These are phyloP conservation scores for Scaptodrosophila lebanonensis DNA, from an alignment of 1,140 invertebrate species.

Conservation along the genomic window DNA sequence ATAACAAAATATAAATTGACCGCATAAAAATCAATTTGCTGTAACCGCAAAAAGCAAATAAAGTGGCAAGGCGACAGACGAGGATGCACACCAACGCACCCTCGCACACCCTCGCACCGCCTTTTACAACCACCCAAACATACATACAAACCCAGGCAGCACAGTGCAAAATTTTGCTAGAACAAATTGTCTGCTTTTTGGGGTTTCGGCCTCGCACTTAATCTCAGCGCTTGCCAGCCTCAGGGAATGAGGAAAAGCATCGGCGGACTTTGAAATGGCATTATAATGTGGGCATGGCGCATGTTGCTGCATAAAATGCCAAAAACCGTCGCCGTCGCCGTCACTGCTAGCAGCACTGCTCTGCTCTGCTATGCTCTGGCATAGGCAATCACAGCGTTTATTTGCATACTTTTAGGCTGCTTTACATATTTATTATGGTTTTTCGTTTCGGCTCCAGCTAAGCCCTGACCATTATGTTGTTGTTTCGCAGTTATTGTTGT, in stretches of 20 bases:
- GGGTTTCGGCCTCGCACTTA: neutral
- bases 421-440: constrained; percentile 53
- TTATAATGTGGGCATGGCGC: constrained; percentile 23
- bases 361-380: neutral
- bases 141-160: constrained; percentile 3
- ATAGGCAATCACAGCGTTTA: constrained; percentile 49
- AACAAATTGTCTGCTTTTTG: constrained; percentile 19
- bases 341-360: too few species aligned
- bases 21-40: constrained; percentile 71
- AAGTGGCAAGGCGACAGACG: constrained; percentile 20
- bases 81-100: constrained; percentile 14
- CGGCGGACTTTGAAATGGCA: constrained; percentile 1
- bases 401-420: constrained; percentile 59
- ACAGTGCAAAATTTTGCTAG: neutral
- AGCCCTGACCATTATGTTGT: too few species aligned
- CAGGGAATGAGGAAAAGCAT: too few species aligned
- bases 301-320: constrained; percentile 53
- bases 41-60: constrained; percentile 64
- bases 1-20: constrained; percentile 60
- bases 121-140: neutral
- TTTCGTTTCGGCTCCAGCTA: neutral
- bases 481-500: too few species aligned
- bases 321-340: too few species aligned
- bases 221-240: neutral
- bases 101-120: constrained; percentile 3